Evolutionary conservation across 2,888 invertebrate species (phyloP).

Genomic region (Acanthosepion pharaonis): DNA sequence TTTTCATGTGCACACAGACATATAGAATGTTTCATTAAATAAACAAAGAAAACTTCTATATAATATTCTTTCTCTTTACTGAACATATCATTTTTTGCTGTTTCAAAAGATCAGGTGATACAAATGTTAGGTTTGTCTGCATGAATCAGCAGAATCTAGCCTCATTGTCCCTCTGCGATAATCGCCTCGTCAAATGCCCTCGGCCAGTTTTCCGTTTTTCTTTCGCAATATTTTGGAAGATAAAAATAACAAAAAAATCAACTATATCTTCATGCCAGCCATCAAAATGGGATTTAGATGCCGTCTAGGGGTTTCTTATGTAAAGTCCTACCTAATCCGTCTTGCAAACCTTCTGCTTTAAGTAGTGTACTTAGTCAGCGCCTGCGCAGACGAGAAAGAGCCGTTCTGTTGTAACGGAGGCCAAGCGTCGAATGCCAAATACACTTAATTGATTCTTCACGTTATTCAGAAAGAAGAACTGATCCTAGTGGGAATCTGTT

Average conservation of each 20-base stretch:
- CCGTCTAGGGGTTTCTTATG: not conserved
- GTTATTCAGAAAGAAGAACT: not conserved
- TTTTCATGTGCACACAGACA: no score
- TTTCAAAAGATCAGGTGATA: not conserved
- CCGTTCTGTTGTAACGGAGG: not conserved
- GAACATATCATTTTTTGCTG: not conserved
- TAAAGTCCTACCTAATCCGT: not conserved
- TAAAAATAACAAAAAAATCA: not conserved
- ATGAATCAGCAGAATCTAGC: no score
- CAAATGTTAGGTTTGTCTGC: not conserved
- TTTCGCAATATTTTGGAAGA: not conserved
- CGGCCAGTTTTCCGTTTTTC: no score
- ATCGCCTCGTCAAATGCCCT: no score
- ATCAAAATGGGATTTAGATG: not conserved
- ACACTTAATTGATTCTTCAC: not conserved
- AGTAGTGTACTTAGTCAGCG: not conserved
- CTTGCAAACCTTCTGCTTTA: not conserved
- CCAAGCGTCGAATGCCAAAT: conserved; percentile 33
- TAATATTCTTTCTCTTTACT: not conserved
- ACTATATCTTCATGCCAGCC: not conserved
- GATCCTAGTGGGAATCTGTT: not conserved
- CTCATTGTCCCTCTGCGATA: no score
- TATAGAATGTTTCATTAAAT: not conserved
- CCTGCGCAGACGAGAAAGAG: not conserved
- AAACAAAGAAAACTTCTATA: not conserved